phyloP scores from a whole-genome alignment of 2,888 invertebrate species.

The Diplazon laetatorius region DNA sequence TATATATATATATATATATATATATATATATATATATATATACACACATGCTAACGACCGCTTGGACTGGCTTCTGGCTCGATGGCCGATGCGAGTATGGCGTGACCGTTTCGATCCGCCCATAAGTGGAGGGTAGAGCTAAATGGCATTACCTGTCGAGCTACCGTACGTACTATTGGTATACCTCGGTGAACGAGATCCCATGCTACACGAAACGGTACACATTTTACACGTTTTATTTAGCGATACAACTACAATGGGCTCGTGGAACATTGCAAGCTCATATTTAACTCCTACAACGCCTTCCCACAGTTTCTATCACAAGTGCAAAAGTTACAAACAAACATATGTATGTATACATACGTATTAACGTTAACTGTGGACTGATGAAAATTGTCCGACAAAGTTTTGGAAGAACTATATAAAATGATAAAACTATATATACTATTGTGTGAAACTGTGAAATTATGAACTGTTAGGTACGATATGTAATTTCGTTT shows the following conservation, averaged over 20 bases:
- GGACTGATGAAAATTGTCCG: slow-evolving; percentile 59
- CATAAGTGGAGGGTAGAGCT: slow-evolving; percentile 51
- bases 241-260: slow-evolving; percentile 11
- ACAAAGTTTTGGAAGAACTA: no score
- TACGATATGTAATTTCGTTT: no score
- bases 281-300: slow-evolving; percentile 48
- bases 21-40: no score
- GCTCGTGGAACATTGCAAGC: slow-evolving; percentile 55
- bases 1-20: slow-evolving; percentile 5
- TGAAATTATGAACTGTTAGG: no score
- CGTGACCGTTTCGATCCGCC: slow-evolving; percentile 62
- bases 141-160: slow-evolving; percentile 55
- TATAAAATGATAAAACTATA: no score
- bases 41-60: slow-evolving; percentile 10
- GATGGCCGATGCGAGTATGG: slow-evolving; percentile 63
- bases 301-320: slow-evolving; percentile 49
- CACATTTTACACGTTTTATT: slow-evolving; percentile 1
- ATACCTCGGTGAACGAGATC: slow-evolving; percentile 38
- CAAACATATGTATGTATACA: no score
- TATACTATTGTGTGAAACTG: no score
- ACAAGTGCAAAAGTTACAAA: slow-evolving; percentile 48
- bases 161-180: slow-evolving; percentile 31
- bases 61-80: slow-evolving; percentile 43
- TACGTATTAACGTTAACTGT: slow-evolving; percentile 59
- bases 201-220: slow-evolving; percentile 3